phyloP scores from a whole-genome alignment of 2,888 invertebrate genomes.

The Eupithecia vulgata region DNA sequence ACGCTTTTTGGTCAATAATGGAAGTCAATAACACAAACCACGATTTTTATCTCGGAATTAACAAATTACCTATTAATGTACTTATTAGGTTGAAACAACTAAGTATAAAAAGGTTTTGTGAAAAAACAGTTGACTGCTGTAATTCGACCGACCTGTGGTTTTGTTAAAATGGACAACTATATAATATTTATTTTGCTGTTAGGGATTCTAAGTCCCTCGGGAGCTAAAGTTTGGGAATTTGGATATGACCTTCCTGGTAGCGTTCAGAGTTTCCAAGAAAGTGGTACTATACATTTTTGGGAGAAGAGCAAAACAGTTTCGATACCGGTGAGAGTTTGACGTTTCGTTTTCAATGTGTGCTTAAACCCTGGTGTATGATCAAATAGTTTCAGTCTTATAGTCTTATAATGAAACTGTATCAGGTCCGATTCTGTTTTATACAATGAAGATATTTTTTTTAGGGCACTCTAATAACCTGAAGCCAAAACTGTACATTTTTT shows the following conservation, averaged over 20 bases:
- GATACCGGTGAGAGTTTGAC: conserved; percentile 12
- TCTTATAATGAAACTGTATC: too few relatives aligned
- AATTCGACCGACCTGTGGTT: neutral
- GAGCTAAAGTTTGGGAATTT: conserved; percentile 3
- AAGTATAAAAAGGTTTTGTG: neutral
- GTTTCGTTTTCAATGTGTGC: neutral
- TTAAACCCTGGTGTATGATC: neutral
- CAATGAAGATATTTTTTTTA: too few relatives aligned
- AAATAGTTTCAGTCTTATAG: too few relatives aligned
- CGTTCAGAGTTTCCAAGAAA: neutral
- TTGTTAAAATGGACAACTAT: conserved; percentile 8
- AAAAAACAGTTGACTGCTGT: neutral
- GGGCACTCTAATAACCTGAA: too few relatives aligned
- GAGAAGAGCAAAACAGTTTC: conserved; percentile 30
- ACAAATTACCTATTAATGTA: neutral
- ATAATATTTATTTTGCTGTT: neutral
- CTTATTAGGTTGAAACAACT: neutral
- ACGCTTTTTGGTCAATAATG: neutral
- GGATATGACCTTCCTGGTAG: neutral
- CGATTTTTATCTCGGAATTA: neutral
- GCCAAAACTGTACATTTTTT: too few relatives aligned
- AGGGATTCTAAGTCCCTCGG: neutral
- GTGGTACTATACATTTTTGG: conserved; percentile 23
- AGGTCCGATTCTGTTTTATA: too few relatives aligned
- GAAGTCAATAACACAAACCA: neutral